Evolutionary conservation across 2,888 invertebrate genomes (phyloP).

Genomic region (Sinhomidia bicolor): DNA sequence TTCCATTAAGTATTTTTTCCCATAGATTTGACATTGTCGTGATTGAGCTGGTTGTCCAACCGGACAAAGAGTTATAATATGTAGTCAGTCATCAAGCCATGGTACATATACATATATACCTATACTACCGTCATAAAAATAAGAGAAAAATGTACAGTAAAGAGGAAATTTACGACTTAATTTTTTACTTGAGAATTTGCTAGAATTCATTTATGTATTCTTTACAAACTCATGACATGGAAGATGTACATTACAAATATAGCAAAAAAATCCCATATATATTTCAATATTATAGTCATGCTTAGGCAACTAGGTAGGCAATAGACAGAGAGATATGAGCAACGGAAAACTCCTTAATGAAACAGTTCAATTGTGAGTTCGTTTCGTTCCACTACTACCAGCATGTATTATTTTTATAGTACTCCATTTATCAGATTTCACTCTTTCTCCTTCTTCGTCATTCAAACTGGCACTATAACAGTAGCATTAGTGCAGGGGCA

Average conservation of each 20-base stretch:
- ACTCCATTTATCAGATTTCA: constrained; percentile 9
- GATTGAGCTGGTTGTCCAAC: background rate
- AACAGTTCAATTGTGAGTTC: background rate
- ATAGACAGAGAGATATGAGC: background rate
- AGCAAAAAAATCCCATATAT: background rate
- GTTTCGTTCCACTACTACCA: background rate
- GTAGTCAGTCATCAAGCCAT: background rate
- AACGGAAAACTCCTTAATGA: background rate
- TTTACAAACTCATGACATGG: background rate
- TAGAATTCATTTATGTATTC: background rate
- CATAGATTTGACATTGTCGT: constrained; percentile 20
- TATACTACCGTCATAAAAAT: background rate
- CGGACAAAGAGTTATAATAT: background rate
- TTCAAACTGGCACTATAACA: no score
- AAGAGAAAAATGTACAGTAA: background rate
- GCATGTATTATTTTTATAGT: background rate
- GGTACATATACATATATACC: no score
- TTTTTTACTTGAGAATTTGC: background rate
- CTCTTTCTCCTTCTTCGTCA: background rate
- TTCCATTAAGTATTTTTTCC: background rate
- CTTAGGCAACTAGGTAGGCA: background rate
- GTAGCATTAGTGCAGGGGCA: background rate
- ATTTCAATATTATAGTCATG: background rate
- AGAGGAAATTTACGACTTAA: background rate
- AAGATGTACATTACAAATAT: constrained; percentile 5